Percentiles rank a stretch among this genome's conserved stretches.
These are phyloP conservation scores for Sebastes minor DNA, from an alignment of 2,797 vertebrate genomes.

Conservation along the genomic window DNA sequence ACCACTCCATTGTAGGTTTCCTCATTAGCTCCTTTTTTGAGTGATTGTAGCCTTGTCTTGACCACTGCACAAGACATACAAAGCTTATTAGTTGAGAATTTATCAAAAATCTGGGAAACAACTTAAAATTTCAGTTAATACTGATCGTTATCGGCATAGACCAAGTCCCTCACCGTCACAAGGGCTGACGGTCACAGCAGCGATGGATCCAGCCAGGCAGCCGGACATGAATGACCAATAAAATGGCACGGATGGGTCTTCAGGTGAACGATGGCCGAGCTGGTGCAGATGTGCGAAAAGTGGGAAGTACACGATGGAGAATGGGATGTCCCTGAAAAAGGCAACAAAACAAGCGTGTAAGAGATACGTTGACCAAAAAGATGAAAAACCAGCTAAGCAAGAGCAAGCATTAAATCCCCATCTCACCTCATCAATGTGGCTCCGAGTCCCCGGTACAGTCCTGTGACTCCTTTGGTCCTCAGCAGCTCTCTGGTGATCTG, in stretches of 20 bases:
- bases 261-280: slow-evolving; percentile 75
- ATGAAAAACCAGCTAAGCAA: not conserved
- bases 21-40: slow-evolving; percentile 86
- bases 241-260: slow-evolving; percentile 79
- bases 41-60: slow-evolving; percentile 87
- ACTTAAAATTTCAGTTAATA: not conserved
- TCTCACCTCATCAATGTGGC: slow-evolving; percentile 86
- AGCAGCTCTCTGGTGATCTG: slow-evolving; percentile 85
- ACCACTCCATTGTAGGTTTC: slow-evolving; percentile 87
- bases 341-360: not conserved
- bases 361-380: not conserved
- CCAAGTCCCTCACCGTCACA: slow-evolving; percentile 82
- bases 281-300: slow-evolving; percentile 87
- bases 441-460: slow-evolving; percentile 86
- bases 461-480: slow-evolving; percentile 83
- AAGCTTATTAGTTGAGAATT: not conserved
- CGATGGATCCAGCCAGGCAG: slow-evolving; percentile 82
- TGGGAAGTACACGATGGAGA: slow-evolving; percentile 88
- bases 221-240: slow-evolving; percentile 87
- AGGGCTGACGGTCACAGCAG: slow-evolving; percentile 86
- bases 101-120: not conserved
- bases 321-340: slow-evolving; percentile 85
- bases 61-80: slow-evolving; percentile 75
- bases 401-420: not conserved
- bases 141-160: not conserved